Percentiles rank a stretch among this genome's conserved stretches.
These are phyloP conservation scores for Bergia puertoricense DNA, from an alignment of 92 coral and sea anemone species.

Conservation along the genomic window DNA sequence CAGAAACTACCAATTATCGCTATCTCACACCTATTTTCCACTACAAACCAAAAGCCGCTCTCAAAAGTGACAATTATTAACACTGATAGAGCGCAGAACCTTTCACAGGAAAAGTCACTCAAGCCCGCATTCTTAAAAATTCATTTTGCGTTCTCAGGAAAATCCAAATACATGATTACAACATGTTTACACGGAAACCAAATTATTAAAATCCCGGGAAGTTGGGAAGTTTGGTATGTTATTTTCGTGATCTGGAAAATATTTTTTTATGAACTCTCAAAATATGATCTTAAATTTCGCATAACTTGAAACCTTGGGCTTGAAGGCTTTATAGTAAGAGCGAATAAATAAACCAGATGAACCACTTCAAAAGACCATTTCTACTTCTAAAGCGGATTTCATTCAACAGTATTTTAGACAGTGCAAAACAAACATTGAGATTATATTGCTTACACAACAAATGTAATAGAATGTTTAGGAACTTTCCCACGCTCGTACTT, in stretches of 20 bases:
- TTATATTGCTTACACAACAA: constrained; percentile 35
- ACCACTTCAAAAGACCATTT: constrained; percentile 8
- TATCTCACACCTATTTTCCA: constrained; percentile 21
- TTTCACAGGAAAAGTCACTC: neutral
- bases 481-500: constrained; percentile 44
- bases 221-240: neutral
- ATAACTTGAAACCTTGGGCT: neutral
- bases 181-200: neutral
- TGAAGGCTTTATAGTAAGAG: neutral
- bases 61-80: constrained; percentile 6
- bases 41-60: constrained; percentile 26
- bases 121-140: neutral
- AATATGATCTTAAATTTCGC: neutral
- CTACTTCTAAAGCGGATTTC: constrained; percentile 42
- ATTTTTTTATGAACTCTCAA: neutral
- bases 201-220: neutral
- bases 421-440: constrained; percentile 30
- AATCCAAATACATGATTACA: neutral
- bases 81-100: constrained; percentile 7
- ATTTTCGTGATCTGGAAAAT: no score
- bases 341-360: neutral
- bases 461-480: constrained; percentile 30
- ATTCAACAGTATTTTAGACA: constrained; percentile 16
- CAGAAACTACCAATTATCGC: constrained; percentile 21
- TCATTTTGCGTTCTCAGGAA: neutral